Percentiles rank a stretch among this genome's conserved stretches.
Evolutionary conservation across 2,113 vertebrate genomes (phyloP).

Genomic region (Stictonetta naevosa): DNA sequence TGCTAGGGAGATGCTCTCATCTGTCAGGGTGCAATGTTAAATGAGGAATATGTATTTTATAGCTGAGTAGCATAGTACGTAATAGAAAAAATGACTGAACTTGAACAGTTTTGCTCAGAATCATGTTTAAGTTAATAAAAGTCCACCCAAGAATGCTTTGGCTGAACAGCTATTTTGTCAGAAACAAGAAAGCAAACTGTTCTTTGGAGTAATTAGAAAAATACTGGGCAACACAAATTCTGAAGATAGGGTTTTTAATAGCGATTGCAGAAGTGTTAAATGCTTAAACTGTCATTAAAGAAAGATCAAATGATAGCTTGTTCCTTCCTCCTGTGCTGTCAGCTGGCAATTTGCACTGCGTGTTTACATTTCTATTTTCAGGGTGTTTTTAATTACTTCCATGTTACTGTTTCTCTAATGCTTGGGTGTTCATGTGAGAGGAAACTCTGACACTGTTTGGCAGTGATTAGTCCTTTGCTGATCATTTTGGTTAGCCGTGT

Average conservation of each 20-base stretch:
- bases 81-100: neutral
- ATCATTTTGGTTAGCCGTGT: neutral
- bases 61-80: neutral
- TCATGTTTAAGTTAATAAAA: neutral
- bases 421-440: neutral
- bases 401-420: neutral
- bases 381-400: slow-evolving; percentile 60
- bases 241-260: neutral
- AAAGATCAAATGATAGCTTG: neutral
- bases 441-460: slow-evolving; percentile 14
- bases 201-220: neutral
- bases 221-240: accelerated
- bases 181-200: neutral
- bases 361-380: neutral
- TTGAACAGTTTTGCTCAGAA: neutral
- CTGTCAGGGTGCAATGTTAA: neutral
- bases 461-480: neutral
- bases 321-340: neutral
- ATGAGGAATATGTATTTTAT: neutral
- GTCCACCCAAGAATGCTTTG: neutral
- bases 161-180: neutral
- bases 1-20: slow-evolving; percentile 19
- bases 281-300: neutral
- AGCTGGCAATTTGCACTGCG: neutral
- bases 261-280: neutral